Base-by-base conservation (phyloP, 2,888 invertebrate species). In the Heliconius ethilla region DNA sequence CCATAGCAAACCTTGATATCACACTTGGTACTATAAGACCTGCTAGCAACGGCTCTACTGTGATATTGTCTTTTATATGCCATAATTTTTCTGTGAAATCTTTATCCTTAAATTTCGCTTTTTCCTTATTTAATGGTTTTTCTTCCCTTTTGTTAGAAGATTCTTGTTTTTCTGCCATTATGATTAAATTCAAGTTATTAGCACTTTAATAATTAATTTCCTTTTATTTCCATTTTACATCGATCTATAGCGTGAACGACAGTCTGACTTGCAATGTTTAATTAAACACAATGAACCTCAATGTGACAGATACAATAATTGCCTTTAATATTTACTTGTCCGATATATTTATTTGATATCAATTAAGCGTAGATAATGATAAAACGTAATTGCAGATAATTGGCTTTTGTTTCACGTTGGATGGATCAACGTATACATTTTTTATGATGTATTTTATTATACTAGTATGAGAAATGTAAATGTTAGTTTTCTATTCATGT, bases 41-140 rank as follows among this genome's bases (percentile, higher is more conserved):
- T 0, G 96, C 96, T 40, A 97, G 87, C 91, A 97, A 94, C 0
- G 97, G 97, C 86, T 97, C 97, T 3, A 97, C 96, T 0, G 97
- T 97, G 79, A 97, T 96, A 86, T 96, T 96, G 4, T 89, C 87
- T 83, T 82, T 90, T 22, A 93, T 87, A 73, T 90, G 86, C 22
- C 80, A 82, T 75, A 92, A 80, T 81, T 92, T 93, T 74, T 92
- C 91, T 15, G 81, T 79, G 73, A 91, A 89, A n/a, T 84, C 89
- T 83, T 88, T 91, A 37, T 89, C 90, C 79, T 90, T 89, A 77
- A 87, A 88, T 65, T 86, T 79, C 51, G 84, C 81, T 9, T 81
- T 84, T 80, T 87, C 86, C 80, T 87, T 87, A 75, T 91, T 91
- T 3, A 93, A 82, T 22, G 92, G 92, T 82, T 92, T 93, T 79